These are phyloP conservation scores for Hydrotaea cyrtoneurina DNA, from an alignment of 2,888 invertebrate genomes.

Conservation along the genomic window DNA sequence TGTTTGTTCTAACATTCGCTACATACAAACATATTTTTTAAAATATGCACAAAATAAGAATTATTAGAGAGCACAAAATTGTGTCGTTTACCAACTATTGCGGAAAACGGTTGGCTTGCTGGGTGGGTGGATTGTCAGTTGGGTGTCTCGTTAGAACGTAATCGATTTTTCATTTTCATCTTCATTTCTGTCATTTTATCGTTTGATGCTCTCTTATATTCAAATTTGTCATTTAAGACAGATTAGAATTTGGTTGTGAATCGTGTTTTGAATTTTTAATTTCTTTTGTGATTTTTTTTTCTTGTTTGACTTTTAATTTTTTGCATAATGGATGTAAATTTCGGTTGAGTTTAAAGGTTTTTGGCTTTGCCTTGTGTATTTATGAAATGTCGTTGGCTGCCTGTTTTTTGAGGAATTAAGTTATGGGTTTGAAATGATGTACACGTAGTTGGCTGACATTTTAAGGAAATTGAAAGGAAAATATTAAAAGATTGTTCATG, in stretches of 20 bases:
- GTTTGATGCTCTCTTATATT: slow-evolving; percentile 31
- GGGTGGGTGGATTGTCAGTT: slow-evolving; percentile 4
- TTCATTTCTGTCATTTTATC: slow-evolving; percentile 1
- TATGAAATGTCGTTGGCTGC: too few relatives aligned
- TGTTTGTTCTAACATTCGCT: not conserved
- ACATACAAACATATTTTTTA: not conserved
- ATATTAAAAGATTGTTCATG: too few relatives aligned
- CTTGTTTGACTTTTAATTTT: not conserved
- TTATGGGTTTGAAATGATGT: too few relatives aligned
- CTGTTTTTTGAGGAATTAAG: too few relatives aligned
- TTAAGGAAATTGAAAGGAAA: not conserved
- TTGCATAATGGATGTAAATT: slow-evolving; percentile 5
- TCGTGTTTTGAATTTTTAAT: slow-evolving; percentile 55
- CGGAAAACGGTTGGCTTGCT: not conserved
- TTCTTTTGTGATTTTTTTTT: not conserved
- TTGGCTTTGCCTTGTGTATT: not conserved
- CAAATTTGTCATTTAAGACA: slow-evolving; percentile 55
- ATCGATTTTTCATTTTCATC: slow-evolving; percentile 43
- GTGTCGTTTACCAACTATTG: not conserved
- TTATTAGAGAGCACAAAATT: not conserved
- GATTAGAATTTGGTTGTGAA: slow-evolving; percentile 47
- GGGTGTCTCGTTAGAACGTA: slow-evolving; percentile 43
- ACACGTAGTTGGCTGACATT: not conserved
- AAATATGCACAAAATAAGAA: not conserved
- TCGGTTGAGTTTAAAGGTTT: not conserved